A percentile compares a stretch with the other conserved stretches of the same genome.
These are phyloP conservation scores for Cryptosula pallasiana DNA, from an alignment of 2,888 invertebrate species.

Conservation along the genomic window DNA sequence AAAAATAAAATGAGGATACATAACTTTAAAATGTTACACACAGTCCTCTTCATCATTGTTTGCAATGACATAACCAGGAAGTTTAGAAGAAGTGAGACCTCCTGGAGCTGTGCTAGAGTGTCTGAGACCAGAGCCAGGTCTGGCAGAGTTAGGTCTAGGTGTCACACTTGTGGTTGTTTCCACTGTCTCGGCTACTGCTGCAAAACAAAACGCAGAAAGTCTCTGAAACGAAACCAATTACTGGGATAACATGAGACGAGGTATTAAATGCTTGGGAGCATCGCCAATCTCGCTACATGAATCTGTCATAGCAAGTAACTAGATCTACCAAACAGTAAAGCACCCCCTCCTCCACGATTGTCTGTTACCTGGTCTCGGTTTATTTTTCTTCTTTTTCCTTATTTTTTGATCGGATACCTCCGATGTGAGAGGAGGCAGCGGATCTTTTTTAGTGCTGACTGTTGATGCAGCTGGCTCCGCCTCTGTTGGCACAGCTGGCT, in stretches of 20 bases:
- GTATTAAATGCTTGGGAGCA: no score
- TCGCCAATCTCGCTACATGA: no score
- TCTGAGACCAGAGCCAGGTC: neutral
- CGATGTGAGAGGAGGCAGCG: neutral
- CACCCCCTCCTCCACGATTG: no score
- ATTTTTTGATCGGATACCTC: neutral
- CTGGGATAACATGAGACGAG: no score
- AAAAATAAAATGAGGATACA: no score
- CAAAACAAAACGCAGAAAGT: no score
- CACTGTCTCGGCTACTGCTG: no score
- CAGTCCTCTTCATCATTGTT: neutral
- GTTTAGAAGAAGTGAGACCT: neutral
- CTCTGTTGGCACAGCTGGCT: neutral
- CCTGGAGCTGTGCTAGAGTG: neutral
- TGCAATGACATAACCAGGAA: conserved; percentile 3
- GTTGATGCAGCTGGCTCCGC: neutral
- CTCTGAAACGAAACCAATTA: no score
- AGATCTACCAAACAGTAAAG: no score
- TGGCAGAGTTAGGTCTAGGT: conserved; percentile 14
- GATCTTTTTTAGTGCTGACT: neutral
- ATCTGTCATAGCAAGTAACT: no score
- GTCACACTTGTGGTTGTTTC: no score
- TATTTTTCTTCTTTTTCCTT: neutral
- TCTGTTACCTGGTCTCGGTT: neutral
- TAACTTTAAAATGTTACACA: no score